Conservation (phyloP, 2,797 vertebrate species). For the Danio albolineatus region DNA sequence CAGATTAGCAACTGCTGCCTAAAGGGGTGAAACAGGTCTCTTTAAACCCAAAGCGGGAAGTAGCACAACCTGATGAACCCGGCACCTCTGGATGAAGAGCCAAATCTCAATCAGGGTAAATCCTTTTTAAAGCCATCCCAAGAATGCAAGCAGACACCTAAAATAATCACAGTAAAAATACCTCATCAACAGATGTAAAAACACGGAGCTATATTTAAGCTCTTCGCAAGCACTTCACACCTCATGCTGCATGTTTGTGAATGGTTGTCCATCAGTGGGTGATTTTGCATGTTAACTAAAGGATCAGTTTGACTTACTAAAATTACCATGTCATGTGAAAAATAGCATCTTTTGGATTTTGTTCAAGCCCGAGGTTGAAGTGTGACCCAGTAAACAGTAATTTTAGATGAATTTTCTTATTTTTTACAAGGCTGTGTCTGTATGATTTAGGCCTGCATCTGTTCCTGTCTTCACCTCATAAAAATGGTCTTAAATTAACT, state of each 20-base stretch:
- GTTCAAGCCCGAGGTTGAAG: constrained; percentile 50
- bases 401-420: constrained; percentile 31
- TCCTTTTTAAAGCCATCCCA: constrained; percentile 51
- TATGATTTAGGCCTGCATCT: constrained; percentile 51
- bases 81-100: constrained; percentile 36
- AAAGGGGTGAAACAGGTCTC: constrained; percentile 38
- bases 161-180: constrained; percentile 63
- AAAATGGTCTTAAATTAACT: constrained; percentile 57
- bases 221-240: constrained; percentile 45
- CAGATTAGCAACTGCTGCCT: constrained; percentile 58
- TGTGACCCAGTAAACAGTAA: constrained; percentile 52
- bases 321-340: constrained; percentile 4
- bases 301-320: not conserved
- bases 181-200: constrained; percentile 51
- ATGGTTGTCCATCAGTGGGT: not conserved
- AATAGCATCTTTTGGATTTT: constrained; percentile 37
- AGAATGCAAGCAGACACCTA: constrained; percentile 51
- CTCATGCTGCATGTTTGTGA: constrained; percentile 31
- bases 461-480: constrained; percentile 30
- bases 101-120: constrained; percentile 50
- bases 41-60: constrained; percentile 49
- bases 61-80: constrained; percentile 30
- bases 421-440: constrained; percentile 39
- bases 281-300: not conserved
- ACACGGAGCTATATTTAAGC: constrained; percentile 56